Evolutionary conservation across 2,888 invertebrate species (phyloP), one percentile per base, ranked within the genome.

Genomic region (Aleiodes alternator): DNA sequence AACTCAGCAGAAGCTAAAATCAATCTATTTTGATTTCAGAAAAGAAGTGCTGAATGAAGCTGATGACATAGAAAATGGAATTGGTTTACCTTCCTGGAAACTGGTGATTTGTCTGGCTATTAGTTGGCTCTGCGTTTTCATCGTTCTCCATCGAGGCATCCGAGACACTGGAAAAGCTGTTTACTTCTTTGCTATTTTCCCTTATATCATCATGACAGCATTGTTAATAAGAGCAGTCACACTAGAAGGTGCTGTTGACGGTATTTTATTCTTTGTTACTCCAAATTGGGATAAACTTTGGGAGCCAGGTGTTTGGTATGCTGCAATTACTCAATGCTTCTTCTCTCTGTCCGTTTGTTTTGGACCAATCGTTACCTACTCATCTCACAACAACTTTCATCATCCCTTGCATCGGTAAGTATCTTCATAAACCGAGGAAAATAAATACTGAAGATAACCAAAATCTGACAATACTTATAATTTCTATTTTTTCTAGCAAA

Each of bases 171-270:
- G 93, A 43, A 93, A 93, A 83, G 92, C 92, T 0, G 93, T 94
- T 1, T 95, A 95, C 84, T 93, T 95, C 80, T 92, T 95, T 1
- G 94, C 95, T 0, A 86, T 94, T 23, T 94, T 94, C 82, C 94
- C 94, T 0, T 93, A 93, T 82, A 82, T 91, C 43, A 91, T 94
- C 50, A 91, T 94, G 89, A 81, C 92, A 38, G 90, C 91, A 34
- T 85, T 94, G 69, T 89, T 94, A 7, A 87, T 93, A 69, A 90
- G 93, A 75, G 92, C 94, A 0, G 90, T 92, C 0, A 93, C 93
- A 0, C 85, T 94, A 59, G 91, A 92, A 0, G 94, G 94, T 0
- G 92, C 94, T 0, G 79, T 87, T 0, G 85, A 92, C 31, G 94
- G 94, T 9, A 92, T 94, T 57, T 87, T 91, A 14, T 94, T 92